Evolutionary conservation across 2,113 vertebrate species (phyloP).

Genomic region (Propithecus coquereli): DNA sequence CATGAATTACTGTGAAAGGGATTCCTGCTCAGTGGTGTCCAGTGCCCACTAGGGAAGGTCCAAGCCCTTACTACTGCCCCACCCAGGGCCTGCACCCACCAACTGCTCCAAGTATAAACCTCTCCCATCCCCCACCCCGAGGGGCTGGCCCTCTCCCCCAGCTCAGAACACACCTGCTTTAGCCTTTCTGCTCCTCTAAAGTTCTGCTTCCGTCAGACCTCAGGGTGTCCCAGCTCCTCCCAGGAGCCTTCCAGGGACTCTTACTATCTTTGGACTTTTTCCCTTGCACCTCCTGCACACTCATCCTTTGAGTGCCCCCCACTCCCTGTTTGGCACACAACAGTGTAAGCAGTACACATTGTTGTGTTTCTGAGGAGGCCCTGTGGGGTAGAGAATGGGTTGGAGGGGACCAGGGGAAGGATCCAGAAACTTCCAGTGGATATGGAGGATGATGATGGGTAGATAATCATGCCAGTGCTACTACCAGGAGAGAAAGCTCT

Average conservation of each 20-base stretch:
- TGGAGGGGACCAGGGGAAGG: neutral
- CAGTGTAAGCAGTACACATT: accelerated
- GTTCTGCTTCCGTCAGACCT: neutral
- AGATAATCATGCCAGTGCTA: neutral
- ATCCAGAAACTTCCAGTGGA: neutral
- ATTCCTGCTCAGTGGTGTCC: neutral
- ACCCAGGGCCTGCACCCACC: neutral
- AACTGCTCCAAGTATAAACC: neutral
- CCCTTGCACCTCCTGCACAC: neutral
- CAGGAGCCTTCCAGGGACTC: neutral
- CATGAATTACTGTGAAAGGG: neutral
- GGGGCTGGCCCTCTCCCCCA: neutral
- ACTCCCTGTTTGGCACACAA: neutral
- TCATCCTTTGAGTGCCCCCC: too few relatives aligned
- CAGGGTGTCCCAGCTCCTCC: neutral
- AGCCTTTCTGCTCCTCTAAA: neutral
- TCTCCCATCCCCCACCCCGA: neutral
- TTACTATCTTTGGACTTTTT: neutral
- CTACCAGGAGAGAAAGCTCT: neutral
- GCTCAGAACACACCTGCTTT: neutral
- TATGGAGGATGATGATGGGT: neutral
- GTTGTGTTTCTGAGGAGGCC: too few relatives aligned
- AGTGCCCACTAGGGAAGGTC: neutral
- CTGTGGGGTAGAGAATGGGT: neutral
- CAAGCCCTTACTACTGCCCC: neutral